These are phyloP conservation scores for Ptychoptera contaminata DNA, from an alignment of 2,888 invertebrate genomes.

Conservation along the genomic window DNA sequence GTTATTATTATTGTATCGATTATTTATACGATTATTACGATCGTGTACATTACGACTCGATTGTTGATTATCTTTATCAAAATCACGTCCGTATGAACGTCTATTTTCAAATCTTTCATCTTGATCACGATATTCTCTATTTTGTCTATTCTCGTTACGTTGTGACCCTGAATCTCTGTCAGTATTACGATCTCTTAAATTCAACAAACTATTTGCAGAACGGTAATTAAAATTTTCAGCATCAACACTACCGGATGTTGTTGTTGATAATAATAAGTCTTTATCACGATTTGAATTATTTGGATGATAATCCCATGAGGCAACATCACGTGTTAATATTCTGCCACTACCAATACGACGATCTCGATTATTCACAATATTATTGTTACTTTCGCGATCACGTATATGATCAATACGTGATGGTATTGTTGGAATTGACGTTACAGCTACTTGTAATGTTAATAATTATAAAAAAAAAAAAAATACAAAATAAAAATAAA, in stretches of 20 bases:
- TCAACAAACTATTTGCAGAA: slow-evolving; percentile 11
- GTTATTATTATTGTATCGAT: slow-evolving; percentile 31
- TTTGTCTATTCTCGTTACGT: too few relatives aligned
- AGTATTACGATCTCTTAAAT: slow-evolving; percentile 7
- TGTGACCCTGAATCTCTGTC: neutral
- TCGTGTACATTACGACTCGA: slow-evolving; percentile 13
- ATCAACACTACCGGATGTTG: neutral
- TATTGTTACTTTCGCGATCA: slow-evolving; percentile 19
- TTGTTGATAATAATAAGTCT: slow-evolving; percentile 16
- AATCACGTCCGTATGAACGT: slow-evolving; percentile 39
- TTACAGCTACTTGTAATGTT: too few relatives aligned
- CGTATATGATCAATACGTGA: slow-evolving; percentile 8
- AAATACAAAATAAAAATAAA: too few relatives aligned
- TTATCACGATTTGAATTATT: slow-evolving; percentile 20
- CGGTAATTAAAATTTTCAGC: slow-evolving; percentile 23
- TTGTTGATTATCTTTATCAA: slow-evolving; percentile 24
- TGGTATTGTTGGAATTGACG: too few relatives aligned
- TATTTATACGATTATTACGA: slow-evolving; percentile 27
- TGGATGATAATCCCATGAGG: slow-evolving; percentile 33
- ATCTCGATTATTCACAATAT: slow-evolving; percentile 17
- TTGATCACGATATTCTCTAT: slow-evolving; percentile 7
- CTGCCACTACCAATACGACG: slow-evolving; percentile 76
- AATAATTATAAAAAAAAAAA: too few relatives aligned
- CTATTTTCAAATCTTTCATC: slow-evolving; percentile 16
- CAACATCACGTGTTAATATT: slow-evolving; percentile 45